A percentile compares a stretch with the other conserved stretches of the same genome.
Conservation (phyloP, 2,888 invertebrate species). For the Chesias legatella region DNA sequence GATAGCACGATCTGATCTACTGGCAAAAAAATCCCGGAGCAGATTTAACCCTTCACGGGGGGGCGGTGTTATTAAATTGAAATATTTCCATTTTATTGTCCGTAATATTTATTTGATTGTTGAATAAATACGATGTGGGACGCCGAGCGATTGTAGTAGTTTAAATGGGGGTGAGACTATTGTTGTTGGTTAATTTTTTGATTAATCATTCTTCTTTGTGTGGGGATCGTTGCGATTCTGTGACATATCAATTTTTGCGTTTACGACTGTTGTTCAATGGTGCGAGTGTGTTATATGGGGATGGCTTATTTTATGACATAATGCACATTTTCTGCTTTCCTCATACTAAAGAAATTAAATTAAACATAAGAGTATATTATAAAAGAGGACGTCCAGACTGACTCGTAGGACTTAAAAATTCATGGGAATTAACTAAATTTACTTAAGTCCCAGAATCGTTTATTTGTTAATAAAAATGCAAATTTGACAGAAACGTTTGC, state of each 20-base stretch:
- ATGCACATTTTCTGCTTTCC: too few species aligned
- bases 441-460: too few species aligned
- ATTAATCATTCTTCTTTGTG: constrained; percentile 69
- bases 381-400: too few species aligned
- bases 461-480: too few species aligned
- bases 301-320: constrained; percentile 27
- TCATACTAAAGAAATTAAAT: too few species aligned
- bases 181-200: constrained; percentile 80
- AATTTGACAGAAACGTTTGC: too few species aligned
- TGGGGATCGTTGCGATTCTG: constrained; percentile 60
- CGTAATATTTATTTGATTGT: constrained; percentile 81
- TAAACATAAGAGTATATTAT: too few species aligned
- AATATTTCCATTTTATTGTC: constrained; percentile 78
- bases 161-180: constrained; percentile 68
- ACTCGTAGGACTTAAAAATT: too few species aligned
- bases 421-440: too few species aligned
- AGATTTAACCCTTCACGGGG: constrained; percentile 68
- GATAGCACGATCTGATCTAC: constrained; percentile 66
- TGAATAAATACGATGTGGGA: constrained; percentile 78
- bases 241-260: constrained; percentile 54
- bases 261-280: constrained; percentile 32
- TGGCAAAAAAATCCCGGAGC: constrained; percentile 57
- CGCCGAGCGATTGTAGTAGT: constrained; percentile 67
- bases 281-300: constrained; percentile 17
- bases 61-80: constrained; percentile 75